Evolutionary conservation across 2,797 vertebrate genomes (phyloP).

Genomic region (Eidolon dupreanum): DNA sequence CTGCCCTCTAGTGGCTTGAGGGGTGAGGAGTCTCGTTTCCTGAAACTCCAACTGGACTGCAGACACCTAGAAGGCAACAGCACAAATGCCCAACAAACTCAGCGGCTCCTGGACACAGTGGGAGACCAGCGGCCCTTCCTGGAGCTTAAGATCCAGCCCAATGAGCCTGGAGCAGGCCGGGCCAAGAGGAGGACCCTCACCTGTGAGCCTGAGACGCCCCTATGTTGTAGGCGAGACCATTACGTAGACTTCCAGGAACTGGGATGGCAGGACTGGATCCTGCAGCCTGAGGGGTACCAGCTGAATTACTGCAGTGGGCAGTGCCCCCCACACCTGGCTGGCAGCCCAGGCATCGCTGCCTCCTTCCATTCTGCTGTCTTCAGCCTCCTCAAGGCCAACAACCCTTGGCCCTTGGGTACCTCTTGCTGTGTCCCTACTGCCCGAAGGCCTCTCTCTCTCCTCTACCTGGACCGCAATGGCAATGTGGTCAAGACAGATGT

Average conservation of each 20-base stretch:
- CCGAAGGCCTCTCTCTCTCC: constrained; percentile 91
- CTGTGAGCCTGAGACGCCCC: constrained; percentile 88
- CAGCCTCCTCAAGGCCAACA: constrained; percentile 93
- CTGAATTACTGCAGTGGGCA: constrained; percentile 95
- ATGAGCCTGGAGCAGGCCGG: constrained; percentile 74
- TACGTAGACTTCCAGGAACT: constrained; percentile 94
- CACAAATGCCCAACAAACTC: constrained; percentile 4
- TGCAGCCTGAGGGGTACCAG: constrained; percentile 93
- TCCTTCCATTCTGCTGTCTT: constrained; percentile 93
- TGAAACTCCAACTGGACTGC: constrained; percentile 66
- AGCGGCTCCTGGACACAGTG: constrained; percentile 26
- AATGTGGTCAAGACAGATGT: constrained; percentile 93
- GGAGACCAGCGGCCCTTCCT: constrained; percentile 86
- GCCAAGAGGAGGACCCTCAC: constrained; percentile 88
- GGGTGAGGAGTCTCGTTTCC: neutral
- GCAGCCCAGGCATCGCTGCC: constrained; percentile 92
- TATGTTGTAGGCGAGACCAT: constrained; percentile 93
- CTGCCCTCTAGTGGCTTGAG: constrained; percentile 70
- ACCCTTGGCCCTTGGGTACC: constrained; percentile 87
- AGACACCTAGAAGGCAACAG: neutral
- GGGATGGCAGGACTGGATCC: constrained; percentile 95
- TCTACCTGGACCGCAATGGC: constrained; percentile 92
- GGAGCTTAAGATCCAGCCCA: constrained; percentile 84
- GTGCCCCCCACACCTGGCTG: constrained; percentile 91
- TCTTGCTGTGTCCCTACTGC: constrained; percentile 93